Evolutionary conservation across 2,888 invertebrate species (phyloP), one percentile per base, ranked within the genome.

Genomic region (Machimus rusticus): DNA sequence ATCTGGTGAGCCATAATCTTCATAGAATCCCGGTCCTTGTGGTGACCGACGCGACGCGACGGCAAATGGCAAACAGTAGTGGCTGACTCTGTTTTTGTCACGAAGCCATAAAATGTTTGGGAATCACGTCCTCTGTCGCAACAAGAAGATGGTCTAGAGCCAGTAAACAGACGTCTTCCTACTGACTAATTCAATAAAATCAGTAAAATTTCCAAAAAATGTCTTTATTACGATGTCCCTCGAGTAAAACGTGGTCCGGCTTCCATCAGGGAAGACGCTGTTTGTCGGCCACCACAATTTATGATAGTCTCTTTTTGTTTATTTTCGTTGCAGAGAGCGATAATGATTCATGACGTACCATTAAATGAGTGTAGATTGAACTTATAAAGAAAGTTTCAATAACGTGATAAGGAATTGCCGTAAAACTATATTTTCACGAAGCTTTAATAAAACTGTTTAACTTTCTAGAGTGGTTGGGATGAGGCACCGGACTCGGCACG

Each of bases 21-120:
- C 55, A n/a, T 14, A 19, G 43, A 28, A 79, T 23, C 39, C 79
- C 43, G 8, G 23, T 43, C 28, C 39, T 46, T 46, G 43, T 79
- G 16, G 43, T 39, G 14, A 19, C 39, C 19, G 43, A 51, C 51
- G 16, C 31, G 31, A 31, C 31, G 23, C 79, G 16, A 39, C 16
- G 8, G 43, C 8, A 76, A 39, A 76, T 76, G 76, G 39, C 76
- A 76, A 76, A 66, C 66, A 37, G 76, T 76, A 37, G 39, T 76
- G 76, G 34, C 76, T 76, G 37, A 76, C 37, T 34, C 34, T n/a
- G 76, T 76, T 55, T 81, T 55, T 81, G 81, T 23, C 37, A 43
- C 39, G 43, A 78, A 43, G 46, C 55, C 55, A 57, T 82, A 82
- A 79, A 82, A 82, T 82, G 23, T 79, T 82, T 31, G 55, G 82